Percentiles rank a stretch among this genome's conserved stretches.
phyloP scores from a whole-genome alignment of 2,888 invertebrate species.

The Chrysomela aeneicollis region DNA sequence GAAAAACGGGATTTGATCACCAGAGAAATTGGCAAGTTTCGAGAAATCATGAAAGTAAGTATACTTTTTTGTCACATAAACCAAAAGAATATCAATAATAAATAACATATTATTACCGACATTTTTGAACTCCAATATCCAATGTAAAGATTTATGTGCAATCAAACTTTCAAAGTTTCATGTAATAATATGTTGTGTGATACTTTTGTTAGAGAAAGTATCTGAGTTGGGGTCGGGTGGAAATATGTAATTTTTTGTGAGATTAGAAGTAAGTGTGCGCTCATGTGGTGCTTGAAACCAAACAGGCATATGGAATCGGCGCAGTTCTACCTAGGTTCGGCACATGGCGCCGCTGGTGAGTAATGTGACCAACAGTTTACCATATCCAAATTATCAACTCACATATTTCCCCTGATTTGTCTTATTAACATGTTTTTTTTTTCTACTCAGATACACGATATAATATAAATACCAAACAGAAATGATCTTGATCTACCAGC shows the following conservation, averaged over 20 bases:
- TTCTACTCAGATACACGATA: no score
- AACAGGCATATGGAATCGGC: slow-evolving; percentile 63
- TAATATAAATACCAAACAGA: no score
- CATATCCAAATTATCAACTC: slow-evolving; percentile 22
- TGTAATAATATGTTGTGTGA: slow-evolving; percentile 31
- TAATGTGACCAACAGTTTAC: slow-evolving; percentile 47
- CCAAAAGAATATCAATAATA: not conserved
- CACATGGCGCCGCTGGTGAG: slow-evolving; percentile 63
- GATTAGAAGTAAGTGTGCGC: slow-evolving; percentile 60
- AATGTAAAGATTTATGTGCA: no score
- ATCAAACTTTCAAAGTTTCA: slow-evolving; percentile 10
- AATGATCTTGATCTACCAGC: no score
- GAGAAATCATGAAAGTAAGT: slow-evolving; percentile 95
- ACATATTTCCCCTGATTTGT: not conserved
- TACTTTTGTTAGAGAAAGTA: slow-evolving; percentile 27
- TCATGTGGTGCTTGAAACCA: slow-evolving; percentile 63
- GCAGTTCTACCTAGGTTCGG: slow-evolving; percentile 62
- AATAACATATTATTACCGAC: slow-evolving; percentile 22
- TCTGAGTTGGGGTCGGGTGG: slow-evolving; percentile 38
- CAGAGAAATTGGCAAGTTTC: slow-evolving; percentile 96
- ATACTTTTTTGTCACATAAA: slow-evolving; percentile 8
- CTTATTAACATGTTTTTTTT: no score
- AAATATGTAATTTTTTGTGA: slow-evolving; percentile 43
- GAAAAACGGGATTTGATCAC: slow-evolving; percentile 96
- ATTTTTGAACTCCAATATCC: not conserved